Base-by-base conservation (phyloP, 2,797 vertebrate species). In the Lemur catta region DNA sequence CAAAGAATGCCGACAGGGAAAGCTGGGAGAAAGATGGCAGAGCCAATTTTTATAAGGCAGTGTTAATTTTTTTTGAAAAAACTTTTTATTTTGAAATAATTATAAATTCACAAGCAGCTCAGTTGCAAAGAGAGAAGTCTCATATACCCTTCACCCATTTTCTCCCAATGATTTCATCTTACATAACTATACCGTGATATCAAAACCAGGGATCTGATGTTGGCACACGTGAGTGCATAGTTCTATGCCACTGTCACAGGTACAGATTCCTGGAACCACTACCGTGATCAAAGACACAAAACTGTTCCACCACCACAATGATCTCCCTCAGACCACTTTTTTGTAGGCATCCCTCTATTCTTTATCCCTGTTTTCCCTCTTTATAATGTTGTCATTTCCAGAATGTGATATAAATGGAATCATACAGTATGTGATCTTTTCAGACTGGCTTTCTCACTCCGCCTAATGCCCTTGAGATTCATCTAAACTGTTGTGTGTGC, bases 381-480 rank as follows among this genome's bases (percentile, higher is more conserved):
- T 80, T 71, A 80, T 50, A 91, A 79, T 28, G 79, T 13, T 63
- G 15, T 91, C 65, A 69, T 48, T 79, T 84, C 35, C 82, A 65
- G 35, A 93, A 84, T 30, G 74, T 61, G n/a, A 30, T 3, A 38
- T 24, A 84, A 61, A 67, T 63, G 41, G 48, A 91, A 80, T 69
- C 9, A 67, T 30, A 69, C 22, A 52, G 28, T 11, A 41, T 28
- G 17, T 43, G 41, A 87, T 55, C 55, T 46, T 92, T 87, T 43
- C n/a, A 81, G 67, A 89, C 17, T 48, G 69, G 22, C 38, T n/a
- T 65, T 79, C 93, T 84, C 79, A 90, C 22, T 65, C 41, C 35
- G 43, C 55, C 52, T 20, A 79, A 67, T 43, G 48, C 30, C 33
- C 24, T 61, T 59, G 61, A 76, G 57, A 65, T 46, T 35, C 33